Percentiles rank a stretch among this genome's conserved stretches.
phyloP scores from a whole-genome alignment of 2,888 invertebrate species.

The Hydrotaea cyrtoneurina region DNA sequence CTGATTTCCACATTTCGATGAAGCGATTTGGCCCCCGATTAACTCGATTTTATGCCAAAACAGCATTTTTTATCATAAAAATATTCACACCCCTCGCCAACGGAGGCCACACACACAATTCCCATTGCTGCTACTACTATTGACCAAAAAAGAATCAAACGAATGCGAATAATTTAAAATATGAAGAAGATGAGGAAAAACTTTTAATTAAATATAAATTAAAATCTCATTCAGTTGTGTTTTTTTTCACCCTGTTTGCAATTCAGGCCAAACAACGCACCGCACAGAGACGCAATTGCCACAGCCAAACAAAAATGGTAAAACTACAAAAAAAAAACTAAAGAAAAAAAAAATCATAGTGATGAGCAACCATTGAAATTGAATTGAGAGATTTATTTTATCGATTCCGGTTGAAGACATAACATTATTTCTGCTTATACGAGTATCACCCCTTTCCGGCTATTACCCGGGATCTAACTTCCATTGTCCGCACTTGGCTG shows the following conservation, averaged over 20 bases:
- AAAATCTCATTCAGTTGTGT: conserved; percentile 33
- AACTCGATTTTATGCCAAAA: too few species aligned
- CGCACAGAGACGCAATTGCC: not conserved
- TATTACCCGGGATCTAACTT: not conserved
- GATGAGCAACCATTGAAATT: conserved; percentile 43
- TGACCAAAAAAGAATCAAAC: not conserved
- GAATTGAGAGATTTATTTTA: conserved; percentile 53
- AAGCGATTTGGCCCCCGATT: too few species aligned
- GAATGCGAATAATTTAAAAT: not conserved
- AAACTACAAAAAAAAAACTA: not conserved
- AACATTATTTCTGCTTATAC: conserved; percentile 49
- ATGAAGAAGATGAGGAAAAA: conserved; percentile 2
- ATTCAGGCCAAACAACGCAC: not conserved
- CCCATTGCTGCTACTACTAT: not conserved
- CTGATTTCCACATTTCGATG: not conserved
- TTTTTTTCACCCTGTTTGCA: not conserved
- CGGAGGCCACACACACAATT: too few species aligned
- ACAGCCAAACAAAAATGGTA: not conserved
- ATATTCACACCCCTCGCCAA: too few species aligned
- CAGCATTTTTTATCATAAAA: too few species aligned
- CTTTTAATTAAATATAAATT: conserved; percentile 51
- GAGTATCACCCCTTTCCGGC: not conserved
- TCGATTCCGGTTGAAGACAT: conserved; percentile 46
- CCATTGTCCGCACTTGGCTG: conserved; percentile 14
- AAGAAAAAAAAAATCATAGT: not conserved